Conservation (phyloP, 2,888 invertebrate genomes). For the Volucella inanis region DNA sequence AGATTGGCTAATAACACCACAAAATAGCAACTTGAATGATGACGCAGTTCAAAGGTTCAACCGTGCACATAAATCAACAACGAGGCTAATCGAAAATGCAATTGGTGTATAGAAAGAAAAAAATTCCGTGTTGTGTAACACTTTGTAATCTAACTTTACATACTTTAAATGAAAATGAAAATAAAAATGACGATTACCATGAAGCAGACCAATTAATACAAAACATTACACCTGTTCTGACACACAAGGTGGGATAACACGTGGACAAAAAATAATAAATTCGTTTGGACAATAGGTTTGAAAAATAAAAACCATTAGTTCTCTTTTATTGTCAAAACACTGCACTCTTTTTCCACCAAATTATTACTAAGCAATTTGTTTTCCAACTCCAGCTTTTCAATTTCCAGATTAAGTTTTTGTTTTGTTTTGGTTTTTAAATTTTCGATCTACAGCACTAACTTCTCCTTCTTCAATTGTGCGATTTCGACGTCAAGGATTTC, state of each 20-base stretch:
- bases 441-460: too few species aligned
- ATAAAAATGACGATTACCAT: neutral
- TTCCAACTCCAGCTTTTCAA: too few species aligned
- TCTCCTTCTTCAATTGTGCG: too few species aligned
- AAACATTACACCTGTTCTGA: neutral
- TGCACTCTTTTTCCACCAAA: too few species aligned
- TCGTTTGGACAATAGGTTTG: too few species aligned
- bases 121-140: neutral
- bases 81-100: neutral
- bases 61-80: neutral
- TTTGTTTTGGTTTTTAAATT: too few species aligned
- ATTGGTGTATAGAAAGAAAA: conserved; percentile 4
- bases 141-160: neutral
- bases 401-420: too few species aligned
- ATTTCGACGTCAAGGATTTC: too few species aligned
- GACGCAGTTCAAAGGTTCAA: neutral
- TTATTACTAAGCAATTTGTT: too few species aligned
- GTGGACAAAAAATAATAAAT: too few species aligned
- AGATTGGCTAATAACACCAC: conserved; percentile 9
- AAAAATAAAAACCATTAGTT: too few species aligned
- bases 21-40: conserved; percentile 9
- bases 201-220: neutral
- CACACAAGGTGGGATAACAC: neutral
- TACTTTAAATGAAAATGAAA: neutral
- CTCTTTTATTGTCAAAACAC: too few species aligned